Evolutionary conservation across 1,140 invertebrate species (phyloP), one percentile per base, ranked within the genome.

Genomic region (Drosophila takahashii): DNA sequence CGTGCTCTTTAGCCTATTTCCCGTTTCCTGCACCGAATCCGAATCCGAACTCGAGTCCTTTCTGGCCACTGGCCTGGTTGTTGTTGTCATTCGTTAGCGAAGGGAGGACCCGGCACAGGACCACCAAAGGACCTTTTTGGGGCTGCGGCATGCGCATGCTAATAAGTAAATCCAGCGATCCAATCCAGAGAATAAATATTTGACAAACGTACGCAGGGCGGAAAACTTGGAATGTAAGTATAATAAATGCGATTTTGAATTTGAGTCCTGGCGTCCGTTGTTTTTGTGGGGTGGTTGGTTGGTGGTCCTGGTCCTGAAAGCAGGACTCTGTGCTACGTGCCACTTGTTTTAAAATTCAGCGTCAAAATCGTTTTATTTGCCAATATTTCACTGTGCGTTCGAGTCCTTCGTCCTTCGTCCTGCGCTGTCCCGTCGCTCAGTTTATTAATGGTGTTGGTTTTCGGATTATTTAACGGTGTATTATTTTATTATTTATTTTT

Each of bases 401-500:
- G 81, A 85, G 81, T 61, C 53, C 79, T 45, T 58, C 41, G 22
- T 44, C 29, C 44, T 58, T 59, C 34, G 58, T 56, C 29, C 11
- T 10, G 6, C 9, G 29, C 42, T 75, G 36, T 52, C 60, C 64
- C 51, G 45, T 52, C 66, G 52, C 64, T 52, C 59, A 89, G 71
- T 91, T 91, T 91, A 91, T 91, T 91, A 91, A 91, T 91, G 84
- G 84, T 91, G 89, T 91, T 91, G 89, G 84, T 90, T 91, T 90
- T 91, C 71, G 89, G 81, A 91, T 91, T 91, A 91, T 91, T 91
- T 91, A 91, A 91, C 89, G 89, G 89, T 91, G 74, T 91, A 91
- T 91, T 91, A 91, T 75, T 91, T 91, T 90, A 91, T 91, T 91
- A 91, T 91, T 90, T 91, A 91, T 91, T 91, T 91, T 87, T 90